Conservation (phyloP, 1,140 invertebrate genomes). For the Scylla paramamosain region DNA sequence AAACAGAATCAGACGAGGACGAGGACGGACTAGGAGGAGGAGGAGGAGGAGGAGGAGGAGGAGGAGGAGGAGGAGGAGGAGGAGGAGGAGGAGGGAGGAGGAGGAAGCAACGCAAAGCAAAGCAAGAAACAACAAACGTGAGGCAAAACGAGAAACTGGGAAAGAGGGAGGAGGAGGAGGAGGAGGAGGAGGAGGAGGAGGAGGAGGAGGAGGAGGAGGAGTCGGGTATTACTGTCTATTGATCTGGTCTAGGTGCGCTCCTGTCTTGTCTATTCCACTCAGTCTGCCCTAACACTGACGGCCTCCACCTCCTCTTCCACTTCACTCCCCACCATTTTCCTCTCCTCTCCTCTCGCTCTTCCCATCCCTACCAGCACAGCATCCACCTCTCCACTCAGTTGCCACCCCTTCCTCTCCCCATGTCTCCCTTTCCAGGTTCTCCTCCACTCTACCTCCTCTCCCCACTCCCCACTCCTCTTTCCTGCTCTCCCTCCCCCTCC, state of each 20-base stretch:
- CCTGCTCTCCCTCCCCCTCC: background rate
- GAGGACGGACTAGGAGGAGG: background rate
- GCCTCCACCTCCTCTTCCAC: slow-evolving; percentile 7
- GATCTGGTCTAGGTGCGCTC: slow-evolving; percentile 35
- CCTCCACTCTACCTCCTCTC: background rate
- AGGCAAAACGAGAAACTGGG: background rate
- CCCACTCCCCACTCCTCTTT: background rate
- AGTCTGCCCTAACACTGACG: background rate
- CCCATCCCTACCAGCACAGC: background rate
- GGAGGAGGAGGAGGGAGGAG: background rate
- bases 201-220: slow-evolving; percentile 17
- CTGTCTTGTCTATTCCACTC: slow-evolving; percentile 37
- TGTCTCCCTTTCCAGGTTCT: background rate
- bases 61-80: slow-evolving; percentile 2
- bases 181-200: background rate
- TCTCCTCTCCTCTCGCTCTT: background rate
- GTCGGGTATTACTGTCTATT: slow-evolving; percentile 46
- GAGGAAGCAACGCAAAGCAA: background rate
- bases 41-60: slow-evolving; percentile 18
- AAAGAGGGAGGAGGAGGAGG: background rate
- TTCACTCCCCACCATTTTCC: background rate
- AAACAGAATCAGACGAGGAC: background rate
- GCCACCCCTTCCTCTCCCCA: background rate
- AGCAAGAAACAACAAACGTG: background rate
- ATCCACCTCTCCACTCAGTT: background rate